Evolutionary conservation across 2,797 vertebrate genomes (phyloP), one percentile per base, ranked within the genome.

Genomic region (Caiman crocodilus): DNA sequence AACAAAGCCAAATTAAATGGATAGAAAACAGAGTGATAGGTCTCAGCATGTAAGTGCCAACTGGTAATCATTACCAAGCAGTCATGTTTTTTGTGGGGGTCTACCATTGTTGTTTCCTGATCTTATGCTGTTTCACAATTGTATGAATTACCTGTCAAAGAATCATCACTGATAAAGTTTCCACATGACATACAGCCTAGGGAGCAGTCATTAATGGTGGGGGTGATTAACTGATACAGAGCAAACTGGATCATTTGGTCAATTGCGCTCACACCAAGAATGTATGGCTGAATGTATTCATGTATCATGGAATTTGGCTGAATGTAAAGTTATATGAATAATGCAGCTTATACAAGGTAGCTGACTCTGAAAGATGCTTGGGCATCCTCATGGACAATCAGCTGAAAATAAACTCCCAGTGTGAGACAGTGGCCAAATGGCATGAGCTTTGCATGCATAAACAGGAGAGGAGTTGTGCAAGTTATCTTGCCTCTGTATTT

Each of bases 311-410:
- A 91, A 90, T 76, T 50, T 57, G 82, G 42, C 50, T 55, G 82
- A 61, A 1, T 56, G n/a, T 60, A 58, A 76, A 87, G 18, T 85
- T 91, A 58, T 6, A 87, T 42, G 20, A 28, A 32, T 30, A 35
- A 32, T 0, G 0, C 0, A 0, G 25, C 32, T 76, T n/a, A 76
- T 57, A 4, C 26, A 74, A 25, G 59, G n/a, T n/a, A n/a, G n/a
- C n/a, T 73, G 74, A 82, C 42, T 42, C 59, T 1, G 3, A 57
- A 0, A 0, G 75, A 79, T 69, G 79, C 78, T 91, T 85, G 76
- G 69, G 42, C 42, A 42, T 93, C 30, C 12, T 0, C 1, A 26
- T 16, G 3, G 32, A 84, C 85, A 28, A 92, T 63, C 42, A 80
- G 85, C 78, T 64, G 88, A 84, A 30, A 18, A 25, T 78, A 76